Evolutionary conservation across 2,888 invertebrate species (phyloP), one percentile per base, ranked within the genome.

Genomic region (Rhingia campestris): DNA sequence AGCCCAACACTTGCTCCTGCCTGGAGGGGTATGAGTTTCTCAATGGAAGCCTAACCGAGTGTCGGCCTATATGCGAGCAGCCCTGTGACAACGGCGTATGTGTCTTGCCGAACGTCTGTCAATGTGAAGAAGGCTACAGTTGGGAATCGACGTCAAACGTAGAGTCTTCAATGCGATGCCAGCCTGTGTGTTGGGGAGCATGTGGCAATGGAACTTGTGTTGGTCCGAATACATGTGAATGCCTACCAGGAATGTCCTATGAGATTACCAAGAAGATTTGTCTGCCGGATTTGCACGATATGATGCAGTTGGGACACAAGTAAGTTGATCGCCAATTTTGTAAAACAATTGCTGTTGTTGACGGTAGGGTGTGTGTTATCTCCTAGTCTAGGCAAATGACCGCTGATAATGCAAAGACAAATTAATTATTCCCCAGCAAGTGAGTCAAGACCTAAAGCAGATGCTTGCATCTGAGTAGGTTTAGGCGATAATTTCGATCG

Each of bases 1-100:
- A 92, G 0, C 94, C 94, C 0, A 92, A 94, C 75, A 90, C 92
- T 0, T 94, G 94, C 81, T 88, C 90, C n/a, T 94, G 94, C 85
- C 86, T 90, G 9, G 86, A 88, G 0, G 92, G 92, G 0, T 92
- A 92, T 87, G 86, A 86, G 4, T 87, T 88, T 47, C 22, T 90
- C 0, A 14, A 84, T 4, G 88, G 81, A 72, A 91, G 91, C 54
- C 75, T 49, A 9, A 87, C 80, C 6, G 91, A 91, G 45, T 91
- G 91, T 74, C 88, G 84, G 1, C 90, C 91, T 0, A 22, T 87
- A 0, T 91, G 91, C 76, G 87, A 87, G 1, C 86, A 88, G 9
- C 72, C 81, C 0, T 92, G 92, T 32, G 85, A 75, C 1, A 88
- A 90, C 80, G 92, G 92, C 2, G 79, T 86, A 0, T 90, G 90